Conservation (phyloP, 2,113 vertebrate species). For the Conger conger region DNA sequence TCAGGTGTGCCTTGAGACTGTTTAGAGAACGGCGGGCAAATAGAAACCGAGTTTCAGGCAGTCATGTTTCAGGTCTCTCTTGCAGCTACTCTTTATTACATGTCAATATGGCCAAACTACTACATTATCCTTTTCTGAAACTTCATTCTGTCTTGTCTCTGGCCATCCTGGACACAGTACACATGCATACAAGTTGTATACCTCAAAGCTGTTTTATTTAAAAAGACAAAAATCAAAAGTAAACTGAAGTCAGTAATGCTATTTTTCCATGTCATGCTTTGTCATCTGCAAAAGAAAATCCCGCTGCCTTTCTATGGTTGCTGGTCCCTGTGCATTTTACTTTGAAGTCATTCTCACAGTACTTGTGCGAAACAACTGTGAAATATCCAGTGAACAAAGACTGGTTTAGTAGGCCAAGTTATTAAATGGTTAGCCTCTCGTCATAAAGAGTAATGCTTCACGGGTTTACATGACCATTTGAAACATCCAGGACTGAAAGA, state of each 20-base stretch:
- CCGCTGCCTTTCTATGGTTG: background rate
- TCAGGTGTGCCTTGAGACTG: background rate
- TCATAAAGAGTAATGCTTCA: slow-evolving; percentile 18
- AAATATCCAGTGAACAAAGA: background rate
- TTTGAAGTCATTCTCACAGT: background rate
- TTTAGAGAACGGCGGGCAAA: background rate
- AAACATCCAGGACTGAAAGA: slow-evolving; percentile 68
- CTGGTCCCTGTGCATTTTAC: background rate
- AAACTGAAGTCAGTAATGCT: slow-evolving; percentile 38
- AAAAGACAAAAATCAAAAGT: slow-evolving; percentile 35
- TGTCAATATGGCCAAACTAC: background rate
- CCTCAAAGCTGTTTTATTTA: background rate
- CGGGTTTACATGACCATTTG: slow-evolving; percentile 47
- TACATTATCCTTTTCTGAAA: background rate
- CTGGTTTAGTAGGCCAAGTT: background rate
- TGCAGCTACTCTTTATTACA: background rate
- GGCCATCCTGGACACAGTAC: background rate
- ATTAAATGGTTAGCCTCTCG: slow-evolving; percentile 7
- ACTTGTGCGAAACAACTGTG: background rate
- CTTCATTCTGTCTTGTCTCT: background rate
- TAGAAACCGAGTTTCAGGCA: background rate
- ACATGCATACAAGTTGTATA: background rate
- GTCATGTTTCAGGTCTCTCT: background rate
- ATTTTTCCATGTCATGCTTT: background rate
- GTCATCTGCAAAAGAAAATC: background rate